Conservation (phyloP, 2,888 invertebrate species). For the Serripes groenlandicus region DNA sequence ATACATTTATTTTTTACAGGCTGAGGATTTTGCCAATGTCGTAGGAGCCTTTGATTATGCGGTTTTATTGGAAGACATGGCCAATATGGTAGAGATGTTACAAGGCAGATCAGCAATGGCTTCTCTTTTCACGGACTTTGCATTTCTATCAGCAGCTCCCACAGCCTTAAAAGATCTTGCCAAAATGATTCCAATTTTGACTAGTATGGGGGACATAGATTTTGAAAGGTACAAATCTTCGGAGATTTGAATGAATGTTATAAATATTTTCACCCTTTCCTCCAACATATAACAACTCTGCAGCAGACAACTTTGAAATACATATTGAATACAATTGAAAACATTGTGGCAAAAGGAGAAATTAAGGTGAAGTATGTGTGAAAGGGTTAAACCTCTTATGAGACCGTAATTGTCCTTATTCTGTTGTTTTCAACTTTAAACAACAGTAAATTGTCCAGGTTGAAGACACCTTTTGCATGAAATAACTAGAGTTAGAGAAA, state of each 20-base stretch:
- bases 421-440: no score
- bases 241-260: not conserved
- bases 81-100: slow-evolving; percentile 73
- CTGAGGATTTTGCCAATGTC: slow-evolving; percentile 58
- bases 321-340: not conserved
- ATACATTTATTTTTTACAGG: slow-evolving; percentile 56
- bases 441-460: no score
- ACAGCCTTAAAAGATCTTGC: slow-evolving; percentile 36
- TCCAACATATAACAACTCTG: not conserved
- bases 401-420: no score
- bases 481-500: no score
- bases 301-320: not conserved
- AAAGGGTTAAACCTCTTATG: no score
- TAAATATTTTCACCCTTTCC: not conserved
- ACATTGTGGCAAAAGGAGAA: not conserved
- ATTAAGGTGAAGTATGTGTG: no score
- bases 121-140: slow-evolving; percentile 52
- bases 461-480: no score
- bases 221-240: slow-evolving; percentile 35
- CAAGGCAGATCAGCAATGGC: slow-evolving; percentile 64
- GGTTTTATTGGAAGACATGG: slow-evolving; percentile 68
- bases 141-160: slow-evolving; percentile 63
- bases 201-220: slow-evolving; percentile 44
- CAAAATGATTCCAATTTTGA: slow-evolving; percentile 53
- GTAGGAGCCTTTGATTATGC: slow-evolving; percentile 59